Conservation (phyloP, 2,113 vertebrate genomes). For the Clarias macrocephalus region DNA sequence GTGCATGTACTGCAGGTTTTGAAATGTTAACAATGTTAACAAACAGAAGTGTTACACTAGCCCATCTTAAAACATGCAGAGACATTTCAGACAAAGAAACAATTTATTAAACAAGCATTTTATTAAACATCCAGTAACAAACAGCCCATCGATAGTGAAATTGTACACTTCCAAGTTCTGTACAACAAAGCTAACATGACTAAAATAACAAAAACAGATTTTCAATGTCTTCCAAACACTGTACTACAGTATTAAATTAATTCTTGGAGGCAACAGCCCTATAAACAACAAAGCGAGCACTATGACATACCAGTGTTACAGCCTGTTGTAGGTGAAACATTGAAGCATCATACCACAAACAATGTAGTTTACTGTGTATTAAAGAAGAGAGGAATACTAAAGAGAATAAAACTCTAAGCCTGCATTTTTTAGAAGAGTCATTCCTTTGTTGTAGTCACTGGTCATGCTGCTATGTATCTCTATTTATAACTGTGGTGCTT, state of each 20-base stretch:
- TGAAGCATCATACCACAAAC: slow-evolving; percentile 10
- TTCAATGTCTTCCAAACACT: slow-evolving; percentile 7
- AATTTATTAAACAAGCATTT: slow-evolving; percentile 66
- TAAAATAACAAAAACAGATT: slow-evolving; percentile 31
- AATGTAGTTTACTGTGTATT: neutral
- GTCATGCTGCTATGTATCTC: slow-evolving; percentile 16
- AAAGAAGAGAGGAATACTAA: slow-evolving; percentile 22
- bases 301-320: slow-evolving; percentile 16
- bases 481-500: neutral
- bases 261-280: neutral
- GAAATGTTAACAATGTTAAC: no score
- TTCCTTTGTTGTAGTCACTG: neutral
- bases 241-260: neutral
- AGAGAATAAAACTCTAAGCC: neutral
- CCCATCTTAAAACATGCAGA: no score
- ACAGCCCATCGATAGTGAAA: slow-evolving; percentile 55
- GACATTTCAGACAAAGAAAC: neutral
- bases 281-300: slow-evolving; percentile 22
- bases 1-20: no score
- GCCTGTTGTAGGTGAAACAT: slow-evolving; percentile 14
- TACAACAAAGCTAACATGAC: slow-evolving; percentile 53
- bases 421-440: neutral
- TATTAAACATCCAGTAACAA: slow-evolving; percentile 69
- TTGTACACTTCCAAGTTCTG: slow-evolving; percentile 51
- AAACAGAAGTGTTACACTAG: no score